A percentile compares a stretch with the other conserved stretches of the same genome.
These are phyloP conservation scores for Cephus runcator DNA, from an alignment of 2,888 invertebrate genomes.

Conservation along the genomic window DNA sequence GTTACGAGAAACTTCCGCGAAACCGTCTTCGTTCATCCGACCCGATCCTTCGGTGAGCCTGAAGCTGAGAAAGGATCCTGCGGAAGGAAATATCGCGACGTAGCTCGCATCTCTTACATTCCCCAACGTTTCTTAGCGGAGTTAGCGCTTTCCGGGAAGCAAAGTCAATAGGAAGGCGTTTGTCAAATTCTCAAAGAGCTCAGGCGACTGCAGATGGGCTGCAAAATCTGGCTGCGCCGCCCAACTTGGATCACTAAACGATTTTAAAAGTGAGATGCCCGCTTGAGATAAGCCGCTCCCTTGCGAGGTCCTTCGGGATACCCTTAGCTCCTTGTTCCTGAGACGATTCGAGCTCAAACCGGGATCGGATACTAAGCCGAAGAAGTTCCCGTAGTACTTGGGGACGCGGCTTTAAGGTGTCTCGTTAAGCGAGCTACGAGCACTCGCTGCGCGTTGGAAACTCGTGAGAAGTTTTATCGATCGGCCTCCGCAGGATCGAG, in stretches of 20 bases:
- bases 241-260: constrained; percentile 29
- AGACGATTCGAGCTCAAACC: not conserved
- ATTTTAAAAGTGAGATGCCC: constrained; percentile 35
- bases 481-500: not conserved
- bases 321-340: not conserved
- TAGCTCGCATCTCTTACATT: not conserved
- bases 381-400: constrained; percentile 2
- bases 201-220: constrained; percentile 16
- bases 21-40: not conserved
- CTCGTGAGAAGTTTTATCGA: not conserved
- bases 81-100: not conserved
- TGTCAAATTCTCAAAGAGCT: not conserved
- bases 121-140: too few relatives aligned
- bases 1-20: not conserved
- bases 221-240: constrained; percentile 19
- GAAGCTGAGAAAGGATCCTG: not conserved
- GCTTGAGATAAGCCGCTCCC: constrained; percentile 28
- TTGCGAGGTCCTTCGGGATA: not conserved
- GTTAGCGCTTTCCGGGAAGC: too few relatives aligned
- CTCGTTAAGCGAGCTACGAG: too few relatives aligned
- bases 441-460: not conserved
- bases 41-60: too few relatives aligned
- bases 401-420: not conserved
- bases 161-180: not conserved
- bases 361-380: not conserved